Conservation (phyloP, 2,797 vertebrate genomes). For the Capromys pilorides region DNA sequence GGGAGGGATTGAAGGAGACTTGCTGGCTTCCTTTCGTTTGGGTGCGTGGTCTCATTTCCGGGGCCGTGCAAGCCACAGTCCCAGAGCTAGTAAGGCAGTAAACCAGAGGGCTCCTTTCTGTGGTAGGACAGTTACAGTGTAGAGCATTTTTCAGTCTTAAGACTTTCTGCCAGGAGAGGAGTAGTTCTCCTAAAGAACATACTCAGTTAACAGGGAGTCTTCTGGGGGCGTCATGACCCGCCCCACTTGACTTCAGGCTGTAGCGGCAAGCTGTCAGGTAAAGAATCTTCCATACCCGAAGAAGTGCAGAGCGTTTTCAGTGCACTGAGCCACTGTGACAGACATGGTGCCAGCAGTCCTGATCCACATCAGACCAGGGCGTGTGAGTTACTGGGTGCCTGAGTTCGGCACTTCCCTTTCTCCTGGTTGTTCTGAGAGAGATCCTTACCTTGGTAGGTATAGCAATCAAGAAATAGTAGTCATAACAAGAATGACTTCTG, state of each 20-base stretch:
- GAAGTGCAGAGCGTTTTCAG: neutral
- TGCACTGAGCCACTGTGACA: neutral
- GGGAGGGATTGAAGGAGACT: neutral
- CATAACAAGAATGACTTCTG: neutral
- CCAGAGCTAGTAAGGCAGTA: no score
- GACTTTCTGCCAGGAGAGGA: neutral
- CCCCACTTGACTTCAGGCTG: neutral
- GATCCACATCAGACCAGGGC: neutral
- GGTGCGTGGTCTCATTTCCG: rapidly evolving
- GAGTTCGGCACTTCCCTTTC: neutral
- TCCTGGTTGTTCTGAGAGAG: neutral
- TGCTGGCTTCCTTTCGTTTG: neutral
- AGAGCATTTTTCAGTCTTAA: rapidly evolving
- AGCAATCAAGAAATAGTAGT: neutral
- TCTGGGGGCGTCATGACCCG: neutral
- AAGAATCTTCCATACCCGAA: neutral
- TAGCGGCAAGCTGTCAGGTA: neutral
- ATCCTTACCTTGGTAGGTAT: neutral
- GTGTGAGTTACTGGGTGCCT: neutral
- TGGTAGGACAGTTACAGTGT: neutral
- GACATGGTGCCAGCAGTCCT: neutral
- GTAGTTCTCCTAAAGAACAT: neutral
- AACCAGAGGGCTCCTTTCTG: neutral
- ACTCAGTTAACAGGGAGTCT: rapidly evolving
- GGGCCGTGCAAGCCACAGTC: rapidly evolving